Evolutionary conservation across 2,888 invertebrate genomes (phyloP).

Genomic region (Endotricha flammealis): DNA sequence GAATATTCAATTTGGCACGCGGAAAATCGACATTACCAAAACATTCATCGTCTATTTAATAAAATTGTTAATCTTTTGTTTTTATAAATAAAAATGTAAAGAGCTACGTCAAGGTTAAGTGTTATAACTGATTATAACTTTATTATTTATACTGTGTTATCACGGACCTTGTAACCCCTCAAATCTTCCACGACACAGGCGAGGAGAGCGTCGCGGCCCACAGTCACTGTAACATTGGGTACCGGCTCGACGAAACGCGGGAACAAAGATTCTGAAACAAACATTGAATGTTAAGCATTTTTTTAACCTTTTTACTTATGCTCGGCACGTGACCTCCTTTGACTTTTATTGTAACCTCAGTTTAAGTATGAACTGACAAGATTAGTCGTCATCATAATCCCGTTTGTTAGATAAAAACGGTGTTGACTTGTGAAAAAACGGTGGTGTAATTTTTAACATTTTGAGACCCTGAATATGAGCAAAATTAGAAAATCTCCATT

Average conservation of each 20-base stretch:
- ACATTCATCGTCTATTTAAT: no score
- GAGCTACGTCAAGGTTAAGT: no score
- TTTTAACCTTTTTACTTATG: constrained; percentile 4
- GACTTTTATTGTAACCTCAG: no score
- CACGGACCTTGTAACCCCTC: constrained; percentile 87
- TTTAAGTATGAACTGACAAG: no score
- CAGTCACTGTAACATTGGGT: constrained; percentile 92
- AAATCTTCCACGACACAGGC: constrained; percentile 95
- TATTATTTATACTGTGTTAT: constrained; percentile 7
- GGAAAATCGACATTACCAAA: no score
- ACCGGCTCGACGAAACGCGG: constrained; percentile 93
- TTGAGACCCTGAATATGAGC: no score
- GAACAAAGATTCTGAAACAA: constrained; percentile 73
- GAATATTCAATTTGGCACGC: no score
- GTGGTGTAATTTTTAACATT: no score
- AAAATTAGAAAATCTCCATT: no score
- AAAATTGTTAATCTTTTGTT: no score
- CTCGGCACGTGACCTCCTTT: constrained; percentile 5
- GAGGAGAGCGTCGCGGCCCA: constrained; percentile 90
- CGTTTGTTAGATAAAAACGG: constrained; percentile 1
- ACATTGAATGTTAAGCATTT: constrained; percentile 3
- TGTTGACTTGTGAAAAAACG: constrained; percentile 1
- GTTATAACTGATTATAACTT: constrained; percentile 6
- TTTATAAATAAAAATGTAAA: no score
- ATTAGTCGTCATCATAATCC: constrained; percentile 2